Base-by-base conservation (phyloP, 2,888 invertebrate species). In the Nemoura dubitans region DNA sequence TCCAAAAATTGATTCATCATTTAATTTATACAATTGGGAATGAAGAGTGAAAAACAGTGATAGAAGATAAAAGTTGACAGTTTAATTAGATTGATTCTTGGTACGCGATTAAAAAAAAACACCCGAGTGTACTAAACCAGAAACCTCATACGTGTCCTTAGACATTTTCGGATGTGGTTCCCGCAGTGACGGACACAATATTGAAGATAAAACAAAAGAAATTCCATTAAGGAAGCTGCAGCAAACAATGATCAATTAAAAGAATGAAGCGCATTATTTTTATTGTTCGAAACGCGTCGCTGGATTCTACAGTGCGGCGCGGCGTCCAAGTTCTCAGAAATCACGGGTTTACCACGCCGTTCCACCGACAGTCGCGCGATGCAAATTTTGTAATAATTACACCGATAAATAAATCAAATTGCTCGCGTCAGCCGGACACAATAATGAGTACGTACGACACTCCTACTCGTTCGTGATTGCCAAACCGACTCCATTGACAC, bases 61-160 rank as follows among this genome's bases (percentile, higher is more conserved):
- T 81, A 30, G 28, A 30, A 81, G 81, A 81, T 81, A 81, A 81
- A 36, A 27, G 29, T 28, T 81, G 81, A 81, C 81, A 81, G 30
- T 30, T 81, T 30, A 81, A 81, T 81, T 81, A 81, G 81, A 30
- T 81, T 30, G 81, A 30, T 81, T 81, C 81, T 81, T 30, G 30
- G 81, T 81, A 81, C 59, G 16, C 14, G 59, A 59, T 59, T 7
- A 16, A 59, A 59, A 59, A 59, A 59, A 59, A 36, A 36, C 36
- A 10, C 36, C 3, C 36, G 36, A n/a, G n/a, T n/a, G n/a, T n/a
- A n/a, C n/a, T n/a, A n/a, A n/a, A n/a, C n/a, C 10, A 36, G 10
- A 36, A 36, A 36, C 3, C 59, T 16, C 59, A 59, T 59, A 59
- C 59, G 59, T 59, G 59, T 3, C 59, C 36, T 10, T 7, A 59